Evolutionary conservation across 1,140 invertebrate genomes (phyloP).

Genomic region (honey bee (Apis mellifera)): DNA sequence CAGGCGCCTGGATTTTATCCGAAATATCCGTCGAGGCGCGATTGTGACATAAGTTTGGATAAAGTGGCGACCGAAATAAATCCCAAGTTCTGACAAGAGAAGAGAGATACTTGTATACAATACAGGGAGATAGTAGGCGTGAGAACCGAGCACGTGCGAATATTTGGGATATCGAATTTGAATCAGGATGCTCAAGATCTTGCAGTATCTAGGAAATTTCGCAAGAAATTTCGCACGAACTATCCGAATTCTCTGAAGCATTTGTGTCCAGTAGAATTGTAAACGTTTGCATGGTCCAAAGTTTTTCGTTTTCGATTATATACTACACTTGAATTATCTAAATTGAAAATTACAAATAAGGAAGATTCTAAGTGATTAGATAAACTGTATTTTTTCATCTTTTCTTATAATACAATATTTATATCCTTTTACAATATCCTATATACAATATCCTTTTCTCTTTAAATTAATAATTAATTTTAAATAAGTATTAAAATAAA

Average conservation of each 20-base stretch:
- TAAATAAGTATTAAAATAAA: too few species aligned
- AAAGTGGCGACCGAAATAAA: slow-evolving; percentile 39
- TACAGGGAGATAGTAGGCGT: neutral
- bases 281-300: neutral
- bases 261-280: neutral
- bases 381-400: too few species aligned
- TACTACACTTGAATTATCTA: too few species aligned
- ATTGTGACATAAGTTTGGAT: slow-evolving; percentile 30
- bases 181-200: slow-evolving; percentile 21
- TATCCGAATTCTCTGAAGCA: slow-evolving; percentile 3
- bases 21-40: neutral
- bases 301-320: neutral
- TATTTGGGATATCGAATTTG: slow-evolving; percentile 46
- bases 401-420: too few species aligned
- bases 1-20: neutral
- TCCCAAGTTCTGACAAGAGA: slow-evolving; percentile 5
- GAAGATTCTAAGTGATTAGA: too few species aligned
- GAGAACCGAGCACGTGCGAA: slow-evolving; percentile 42
- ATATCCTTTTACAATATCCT: too few species aligned
- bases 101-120: neutral
- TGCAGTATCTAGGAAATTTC: slow-evolving; percentile 29
- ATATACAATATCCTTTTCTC: too few species aligned
- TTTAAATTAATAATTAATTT: too few species aligned
- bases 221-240: slow-evolving; percentile 29
- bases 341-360: too few species aligned